A percentile compares a stretch with the other conserved stretches of the same genome.
phyloP scores from a whole-genome alignment of 2,797 vertebrate genomes.

The Sternotherus odoratus region DNA sequence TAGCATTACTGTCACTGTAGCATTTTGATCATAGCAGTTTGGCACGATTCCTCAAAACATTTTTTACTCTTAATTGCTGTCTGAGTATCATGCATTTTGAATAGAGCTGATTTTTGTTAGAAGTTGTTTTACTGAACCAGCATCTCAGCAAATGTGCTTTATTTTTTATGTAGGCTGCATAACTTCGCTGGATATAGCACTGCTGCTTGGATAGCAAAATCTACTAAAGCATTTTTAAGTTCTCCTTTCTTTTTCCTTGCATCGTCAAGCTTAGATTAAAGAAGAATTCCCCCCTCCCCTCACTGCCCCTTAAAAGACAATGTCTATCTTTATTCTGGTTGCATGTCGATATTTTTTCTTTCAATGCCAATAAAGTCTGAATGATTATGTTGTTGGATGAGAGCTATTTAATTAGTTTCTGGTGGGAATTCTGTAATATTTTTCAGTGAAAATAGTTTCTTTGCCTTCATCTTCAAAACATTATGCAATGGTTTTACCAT shows the following conservation, averaged over 20 bases:
- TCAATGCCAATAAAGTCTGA: neutral
- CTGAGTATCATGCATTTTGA: constrained; percentile 5
- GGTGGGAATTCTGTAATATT: neutral
- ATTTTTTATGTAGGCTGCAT: constrained; percentile 8
- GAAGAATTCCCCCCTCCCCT: neutral
- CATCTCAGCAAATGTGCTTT: constrained; percentile 28
- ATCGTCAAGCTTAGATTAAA: neutral
- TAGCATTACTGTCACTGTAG: neutral
- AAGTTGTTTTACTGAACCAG: constrained; percentile 58
- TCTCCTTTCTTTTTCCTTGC: neutral
- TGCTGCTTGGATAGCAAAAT: constrained; percentile 38
- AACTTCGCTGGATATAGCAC: constrained; percentile 7
- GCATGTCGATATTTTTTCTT: neutral
- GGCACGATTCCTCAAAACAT: constrained; percentile 7
- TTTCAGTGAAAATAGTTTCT: neutral
- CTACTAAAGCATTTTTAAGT: constrained; percentile 21
- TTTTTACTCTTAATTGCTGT: constrained; percentile 35
- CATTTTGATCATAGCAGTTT: constrained; percentile 33
- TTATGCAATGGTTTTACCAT: neutral
- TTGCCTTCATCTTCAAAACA: neutral
- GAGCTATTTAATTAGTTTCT: neutral
- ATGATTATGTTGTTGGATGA: neutral
- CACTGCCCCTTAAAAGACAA: neutral
- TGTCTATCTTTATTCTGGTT: neutral
- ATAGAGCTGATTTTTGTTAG: constrained; percentile 22